phyloP scores from a whole-genome alignment of 2,113 vertebrate species.

The Cinclus cinclus region DNA sequence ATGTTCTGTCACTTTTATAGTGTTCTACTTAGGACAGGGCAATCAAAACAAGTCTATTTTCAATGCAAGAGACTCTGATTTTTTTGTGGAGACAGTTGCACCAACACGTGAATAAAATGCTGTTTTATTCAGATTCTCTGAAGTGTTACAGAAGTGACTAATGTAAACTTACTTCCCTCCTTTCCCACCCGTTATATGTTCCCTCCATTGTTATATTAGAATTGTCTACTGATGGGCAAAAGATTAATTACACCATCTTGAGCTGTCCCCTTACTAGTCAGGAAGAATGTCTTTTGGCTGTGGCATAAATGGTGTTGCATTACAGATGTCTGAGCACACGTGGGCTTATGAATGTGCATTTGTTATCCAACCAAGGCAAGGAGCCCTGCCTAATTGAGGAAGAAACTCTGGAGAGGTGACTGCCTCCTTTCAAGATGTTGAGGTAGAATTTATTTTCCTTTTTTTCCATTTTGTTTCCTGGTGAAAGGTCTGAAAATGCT shows the following conservation, averaged over 20 bases:
- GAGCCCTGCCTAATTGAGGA: neutral
- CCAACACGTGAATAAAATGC: neutral
- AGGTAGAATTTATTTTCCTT: neutral
- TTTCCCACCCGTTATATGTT: neutral
- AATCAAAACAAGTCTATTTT: neutral
- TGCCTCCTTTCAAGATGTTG: neutral
- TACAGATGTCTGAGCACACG: neutral
- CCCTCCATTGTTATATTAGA: neutral
- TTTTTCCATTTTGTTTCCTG: neutral
- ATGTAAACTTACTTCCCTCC: neutral
- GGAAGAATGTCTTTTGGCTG: neutral
- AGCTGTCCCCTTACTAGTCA: neutral
- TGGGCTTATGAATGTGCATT: neutral
- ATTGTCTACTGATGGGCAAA: neutral
- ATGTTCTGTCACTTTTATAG: neutral
- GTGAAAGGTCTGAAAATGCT: neutral
- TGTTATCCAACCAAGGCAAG: neutral
- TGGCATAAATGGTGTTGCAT: neutral
- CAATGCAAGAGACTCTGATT: neutral
- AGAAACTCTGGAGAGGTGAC: neutral
- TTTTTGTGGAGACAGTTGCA: neutral
- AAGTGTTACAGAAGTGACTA: neutral
- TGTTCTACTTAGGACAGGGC: neutral
- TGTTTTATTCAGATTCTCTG: neutral
- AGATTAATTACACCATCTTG: neutral